phyloP scores from a whole-genome alignment of 2,797 vertebrate genomes.

The Oceanodroma leucorhoa region DNA sequence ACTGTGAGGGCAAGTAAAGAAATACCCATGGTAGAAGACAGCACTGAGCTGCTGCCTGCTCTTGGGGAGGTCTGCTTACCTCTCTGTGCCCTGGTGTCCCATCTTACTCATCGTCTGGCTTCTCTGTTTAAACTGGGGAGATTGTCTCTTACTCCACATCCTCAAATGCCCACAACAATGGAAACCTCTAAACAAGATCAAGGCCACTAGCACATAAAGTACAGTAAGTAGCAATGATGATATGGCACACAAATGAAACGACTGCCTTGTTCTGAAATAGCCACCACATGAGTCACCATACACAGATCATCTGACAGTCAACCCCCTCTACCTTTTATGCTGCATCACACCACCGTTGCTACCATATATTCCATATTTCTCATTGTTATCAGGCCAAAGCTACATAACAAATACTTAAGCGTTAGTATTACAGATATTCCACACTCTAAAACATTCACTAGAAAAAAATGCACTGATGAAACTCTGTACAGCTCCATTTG shows the following conservation, averaged over 20 bases:
- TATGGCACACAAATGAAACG: neutral
- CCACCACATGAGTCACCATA: neutral
- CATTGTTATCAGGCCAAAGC: neutral
- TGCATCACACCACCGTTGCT: neutral
- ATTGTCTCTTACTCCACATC: neutral
- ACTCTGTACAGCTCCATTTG: neutral
- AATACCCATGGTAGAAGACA: neutral
- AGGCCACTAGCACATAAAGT: neutral
- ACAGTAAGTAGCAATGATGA: neutral
- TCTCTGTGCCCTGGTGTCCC: neutral
- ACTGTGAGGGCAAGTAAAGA: neutral
- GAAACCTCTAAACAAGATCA: slow-evolving; percentile 5
- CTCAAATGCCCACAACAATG: neutral
- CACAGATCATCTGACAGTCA: neutral
- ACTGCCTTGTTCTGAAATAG: neutral
- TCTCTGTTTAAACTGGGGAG: neutral
- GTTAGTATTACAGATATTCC: neutral
- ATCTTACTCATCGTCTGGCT: neutral
- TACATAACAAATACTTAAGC: neutral
- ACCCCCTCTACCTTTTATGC: neutral
- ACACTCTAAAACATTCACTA: neutral
- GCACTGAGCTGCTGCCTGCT: neutral
- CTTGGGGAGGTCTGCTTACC: neutral
- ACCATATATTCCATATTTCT: neutral
- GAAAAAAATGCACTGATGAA: neutral